These are phyloP conservation scores for Apamea epomidion DNA, from an alignment of 2,888 invertebrate genomes.

Conservation along the genomic window DNA sequence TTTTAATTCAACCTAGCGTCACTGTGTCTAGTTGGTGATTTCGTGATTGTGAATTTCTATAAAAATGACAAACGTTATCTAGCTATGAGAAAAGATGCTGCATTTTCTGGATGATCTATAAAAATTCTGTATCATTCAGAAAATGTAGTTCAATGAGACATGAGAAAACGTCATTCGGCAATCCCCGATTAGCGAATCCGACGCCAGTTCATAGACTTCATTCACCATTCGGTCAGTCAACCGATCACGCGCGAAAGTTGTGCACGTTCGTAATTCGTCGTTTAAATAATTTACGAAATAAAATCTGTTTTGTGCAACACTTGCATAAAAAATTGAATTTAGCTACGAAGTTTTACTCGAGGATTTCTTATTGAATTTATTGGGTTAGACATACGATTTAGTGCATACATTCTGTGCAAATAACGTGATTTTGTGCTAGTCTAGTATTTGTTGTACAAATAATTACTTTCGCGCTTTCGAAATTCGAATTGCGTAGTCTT, in stretches of 20 bases:
- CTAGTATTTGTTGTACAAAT: constrained; percentile 45
- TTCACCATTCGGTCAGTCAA: constrained; percentile 74
- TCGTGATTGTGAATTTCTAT: background rate
- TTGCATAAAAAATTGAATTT: constrained; percentile 68
- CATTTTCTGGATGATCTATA: background rate
- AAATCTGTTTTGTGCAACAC: constrained; percentile 69
- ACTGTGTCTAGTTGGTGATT: background rate
- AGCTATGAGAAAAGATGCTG: background rate
- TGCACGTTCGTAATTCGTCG: constrained; percentile 72
- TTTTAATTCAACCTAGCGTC: background rate
- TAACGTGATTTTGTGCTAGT: constrained; percentile 32
- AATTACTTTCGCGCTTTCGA: constrained; percentile 67
- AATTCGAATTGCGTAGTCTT: constrained; percentile 58
- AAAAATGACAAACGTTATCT: background rate
- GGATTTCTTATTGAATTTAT: constrained; percentile 24
- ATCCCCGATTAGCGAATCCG: constrained; percentile 45
- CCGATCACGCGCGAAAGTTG: constrained; percentile 79
- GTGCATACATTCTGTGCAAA: constrained; percentile 15
- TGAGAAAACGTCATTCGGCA: constrained; percentile 13
- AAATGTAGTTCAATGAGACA: constrained; percentile 10
- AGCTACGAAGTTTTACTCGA: constrained; percentile 16
- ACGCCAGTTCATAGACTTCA: constrained; percentile 39
- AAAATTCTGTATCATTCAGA: constrained; percentile 4
- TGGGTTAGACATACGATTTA: constrained; percentile 1
- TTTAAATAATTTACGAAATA: constrained; percentile 74